These are phyloP conservation scores for Blera fallax DNA, from an alignment of 2,888 invertebrate species.

Conservation along the genomic window DNA sequence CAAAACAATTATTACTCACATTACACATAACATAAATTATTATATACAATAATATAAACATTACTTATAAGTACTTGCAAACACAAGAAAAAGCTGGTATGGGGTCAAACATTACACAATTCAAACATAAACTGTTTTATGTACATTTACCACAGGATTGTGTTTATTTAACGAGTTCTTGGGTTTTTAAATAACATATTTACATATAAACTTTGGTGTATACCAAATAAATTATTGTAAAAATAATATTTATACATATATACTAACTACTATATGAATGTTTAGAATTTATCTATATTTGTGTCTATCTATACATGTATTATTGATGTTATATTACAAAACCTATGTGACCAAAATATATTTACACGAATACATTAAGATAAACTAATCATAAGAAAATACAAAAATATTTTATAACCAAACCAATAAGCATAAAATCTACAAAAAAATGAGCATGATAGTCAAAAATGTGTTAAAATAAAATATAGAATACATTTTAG, in stretches of 20 bases:
- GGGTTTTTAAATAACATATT: background rate
- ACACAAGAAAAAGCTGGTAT: constrained; percentile 79
- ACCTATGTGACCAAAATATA: constrained; percentile 36
- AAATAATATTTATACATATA: background rate
- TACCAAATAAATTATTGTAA: background rate
- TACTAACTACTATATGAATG: background rate
- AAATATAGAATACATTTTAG: constrained; percentile 10
- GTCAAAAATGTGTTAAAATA: constrained; percentile 47
- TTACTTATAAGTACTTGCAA: constrained; percentile 23
- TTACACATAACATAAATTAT: constrained; percentile 27
- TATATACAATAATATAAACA: background rate
- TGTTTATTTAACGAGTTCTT: constrained; percentile 21
- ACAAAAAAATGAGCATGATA: constrained; percentile 53
- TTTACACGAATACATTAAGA: background rate
- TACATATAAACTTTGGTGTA: background rate
- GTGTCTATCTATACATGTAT: background rate
- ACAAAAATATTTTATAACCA: constrained; percentile 16
- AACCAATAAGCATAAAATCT: background rate
- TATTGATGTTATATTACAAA: background rate
- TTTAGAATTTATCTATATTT: background rate
- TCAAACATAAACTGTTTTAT: constrained; percentile 32
- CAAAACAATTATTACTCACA: constrained; percentile 12
- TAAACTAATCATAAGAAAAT: background rate
- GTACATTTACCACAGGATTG: constrained; percentile 58
- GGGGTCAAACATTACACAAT: constrained; percentile 79